These are phyloP conservation scores for Eupeodes luniger DNA, from an alignment of 2,888 invertebrate genomes.

Conservation along the genomic window DNA sequence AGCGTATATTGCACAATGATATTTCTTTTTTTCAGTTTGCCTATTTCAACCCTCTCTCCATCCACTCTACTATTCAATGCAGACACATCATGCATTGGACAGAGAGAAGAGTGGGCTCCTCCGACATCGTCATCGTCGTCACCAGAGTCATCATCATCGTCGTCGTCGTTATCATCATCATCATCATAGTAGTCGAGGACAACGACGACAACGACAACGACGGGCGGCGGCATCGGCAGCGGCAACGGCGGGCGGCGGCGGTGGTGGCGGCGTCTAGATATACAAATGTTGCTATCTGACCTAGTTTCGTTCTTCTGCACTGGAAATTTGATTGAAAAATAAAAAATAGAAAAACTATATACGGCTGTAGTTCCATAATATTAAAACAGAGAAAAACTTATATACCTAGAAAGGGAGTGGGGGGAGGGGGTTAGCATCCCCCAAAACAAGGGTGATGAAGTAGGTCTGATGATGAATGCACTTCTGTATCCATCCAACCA, in stretches of 20 bases:
- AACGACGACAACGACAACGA: not conserved
- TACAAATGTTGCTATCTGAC: slow-evolving; percentile 72
- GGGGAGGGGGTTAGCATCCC: slow-evolving; percentile 29
- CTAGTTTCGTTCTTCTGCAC: slow-evolving; percentile 69
- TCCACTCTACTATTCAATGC: slow-evolving; percentile 61
- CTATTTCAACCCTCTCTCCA: slow-evolving; percentile 30
- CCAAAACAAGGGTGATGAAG: slow-evolving; percentile 68
- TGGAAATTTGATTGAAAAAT: slow-evolving; percentile 68
- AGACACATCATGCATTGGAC: slow-evolving; percentile 65
- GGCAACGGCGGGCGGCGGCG: too few species aligned
- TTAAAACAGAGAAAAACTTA: slow-evolving; percentile 47
- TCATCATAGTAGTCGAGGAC: slow-evolving; percentile 47
- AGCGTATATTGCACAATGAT: slow-evolving; percentile 57
- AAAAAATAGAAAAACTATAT: slow-evolving; percentile 26
- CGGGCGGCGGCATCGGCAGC: slow-evolving; percentile 19
- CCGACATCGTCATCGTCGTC: slow-evolving; percentile 38
- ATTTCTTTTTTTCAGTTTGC: not conserved
- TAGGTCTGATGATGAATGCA: slow-evolving; percentile 70
- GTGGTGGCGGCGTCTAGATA: slow-evolving; percentile 34
- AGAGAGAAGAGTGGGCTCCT: slow-evolving; percentile 39
- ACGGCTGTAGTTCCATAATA: slow-evolving; percentile 57
- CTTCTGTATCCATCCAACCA: slow-evolving; percentile 31
- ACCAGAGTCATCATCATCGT: slow-evolving; percentile 38
- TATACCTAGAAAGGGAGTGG: not conserved
- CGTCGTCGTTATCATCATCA: slow-evolving; percentile 30